These are phyloP conservation scores for Hydrolagus colliei DNA, from an alignment of 2,797 vertebrate species.

Conservation along the genomic window DNA sequence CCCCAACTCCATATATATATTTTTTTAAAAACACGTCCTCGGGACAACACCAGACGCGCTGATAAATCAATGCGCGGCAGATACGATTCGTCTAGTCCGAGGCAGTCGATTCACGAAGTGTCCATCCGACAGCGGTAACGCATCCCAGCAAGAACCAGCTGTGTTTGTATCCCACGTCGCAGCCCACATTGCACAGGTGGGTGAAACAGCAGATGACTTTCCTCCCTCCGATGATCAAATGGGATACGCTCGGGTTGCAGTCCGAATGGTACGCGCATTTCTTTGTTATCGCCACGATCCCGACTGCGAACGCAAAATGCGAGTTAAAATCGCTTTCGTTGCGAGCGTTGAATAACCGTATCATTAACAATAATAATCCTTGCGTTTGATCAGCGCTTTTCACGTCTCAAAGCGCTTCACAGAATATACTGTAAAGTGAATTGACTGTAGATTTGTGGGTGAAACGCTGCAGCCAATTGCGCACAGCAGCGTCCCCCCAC, in stretches of 20 bases:
- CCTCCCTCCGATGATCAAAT: background rate
- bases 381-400: no score
- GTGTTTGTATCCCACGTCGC: background rate
- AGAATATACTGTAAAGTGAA: no score
- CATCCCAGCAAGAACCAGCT: background rate
- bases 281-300: background rate
- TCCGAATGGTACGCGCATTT: background rate
- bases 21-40: background rate
- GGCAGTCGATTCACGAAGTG: background rate
- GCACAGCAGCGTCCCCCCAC: no score
- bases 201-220: slow-evolving; percentile 18
- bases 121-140: background rate
- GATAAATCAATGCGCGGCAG: no score
- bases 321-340: no score
- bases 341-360: no score
- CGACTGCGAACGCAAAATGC: background rate
- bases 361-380: no score
- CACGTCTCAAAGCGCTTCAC: no score
- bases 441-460: no score
- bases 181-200: background rate
- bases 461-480: no score
- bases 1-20: background rate
- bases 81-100: background rate
- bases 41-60: no score
- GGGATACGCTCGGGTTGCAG: background rate